phyloP scores from a whole-genome alignment of 2,888 invertebrate species.

The Prionchulus punctatus region DNA sequence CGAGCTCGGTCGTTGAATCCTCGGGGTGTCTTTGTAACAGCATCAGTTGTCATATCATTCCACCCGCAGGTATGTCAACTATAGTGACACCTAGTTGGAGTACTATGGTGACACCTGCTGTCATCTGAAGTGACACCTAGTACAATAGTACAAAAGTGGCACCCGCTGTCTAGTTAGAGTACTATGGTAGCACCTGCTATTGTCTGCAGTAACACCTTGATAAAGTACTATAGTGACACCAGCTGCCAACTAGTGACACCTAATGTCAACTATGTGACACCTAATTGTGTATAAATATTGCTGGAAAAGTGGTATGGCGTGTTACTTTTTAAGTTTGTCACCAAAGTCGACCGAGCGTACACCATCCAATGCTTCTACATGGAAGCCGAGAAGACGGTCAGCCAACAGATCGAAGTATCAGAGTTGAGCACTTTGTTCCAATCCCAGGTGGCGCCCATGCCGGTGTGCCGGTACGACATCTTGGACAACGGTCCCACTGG shows the following conservation, averaged over 20 bases:
- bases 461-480: slow-evolving; percentile 2
- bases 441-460: slow-evolving; percentile 1
- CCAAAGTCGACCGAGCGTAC: slow-evolving; percentile 1
- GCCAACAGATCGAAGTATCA: slow-evolving; percentile 1
- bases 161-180: no score
- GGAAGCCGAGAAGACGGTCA: slow-evolving; percentile 4
- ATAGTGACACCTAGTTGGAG: no score
- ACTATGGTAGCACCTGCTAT: no score
- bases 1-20: slow-evolving; percentile 29
- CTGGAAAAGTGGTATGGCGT: no score
- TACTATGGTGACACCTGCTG: no score
- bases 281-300: no score
- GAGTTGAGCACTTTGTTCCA: neutral
- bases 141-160: no score
- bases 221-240: no score
- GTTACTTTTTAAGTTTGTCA: neutral
- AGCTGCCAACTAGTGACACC: no score
- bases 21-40: slow-evolving; percentile 27
- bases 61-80: slow-evolving; percentile 22
- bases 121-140: no score
- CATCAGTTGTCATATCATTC: slow-evolving; percentile 31
- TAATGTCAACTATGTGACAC: no score
- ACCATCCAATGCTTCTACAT: slow-evolving; percentile 2
- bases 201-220: no score
- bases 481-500: neutral